Conservation (phyloP, 1,140 invertebrate species). For the Rhagoletis zephyria region DNA sequence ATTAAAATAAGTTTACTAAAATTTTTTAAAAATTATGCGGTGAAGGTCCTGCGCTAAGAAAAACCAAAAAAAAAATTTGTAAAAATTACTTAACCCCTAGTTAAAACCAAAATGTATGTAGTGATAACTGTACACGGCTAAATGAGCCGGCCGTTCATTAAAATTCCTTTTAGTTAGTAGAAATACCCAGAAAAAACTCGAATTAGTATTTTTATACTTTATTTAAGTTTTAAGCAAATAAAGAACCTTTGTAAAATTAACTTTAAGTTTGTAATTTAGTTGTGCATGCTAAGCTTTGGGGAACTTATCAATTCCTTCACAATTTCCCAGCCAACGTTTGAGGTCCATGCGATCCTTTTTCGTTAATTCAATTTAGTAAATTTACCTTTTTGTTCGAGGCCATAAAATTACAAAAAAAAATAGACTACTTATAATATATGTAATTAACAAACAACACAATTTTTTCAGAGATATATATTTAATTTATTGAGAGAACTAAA, state of each 20-base stretch:
- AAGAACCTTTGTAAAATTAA: background rate
- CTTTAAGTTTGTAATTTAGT: constrained; percentile 26
- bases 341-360: background rate
- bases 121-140: background rate
- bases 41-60: constrained; percentile 55
- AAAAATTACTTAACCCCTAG: background rate
- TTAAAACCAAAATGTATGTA: background rate
- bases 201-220: constrained; percentile 32
- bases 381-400: background rate
- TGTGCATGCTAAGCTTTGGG: constrained; percentile 14
- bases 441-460: background rate
- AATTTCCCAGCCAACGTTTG: no score
- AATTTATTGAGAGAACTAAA: background rate
- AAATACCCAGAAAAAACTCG: constrained; percentile 55
- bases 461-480: constrained; percentile 8
- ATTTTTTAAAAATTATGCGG: constrained; percentile 36
- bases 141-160: background rate
- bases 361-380: background rate
- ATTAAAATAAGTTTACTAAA: constrained; percentile 44
- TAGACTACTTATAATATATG: background rate
- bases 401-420: background rate
- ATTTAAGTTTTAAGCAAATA: background rate
- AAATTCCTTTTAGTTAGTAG: constrained; percentile 17
- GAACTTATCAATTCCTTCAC: no score
- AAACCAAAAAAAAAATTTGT: constrained; percentile 43